phyloP scores from a whole-genome alignment of 2,888 invertebrate genomes.

The Heliconius charithonia region DNA sequence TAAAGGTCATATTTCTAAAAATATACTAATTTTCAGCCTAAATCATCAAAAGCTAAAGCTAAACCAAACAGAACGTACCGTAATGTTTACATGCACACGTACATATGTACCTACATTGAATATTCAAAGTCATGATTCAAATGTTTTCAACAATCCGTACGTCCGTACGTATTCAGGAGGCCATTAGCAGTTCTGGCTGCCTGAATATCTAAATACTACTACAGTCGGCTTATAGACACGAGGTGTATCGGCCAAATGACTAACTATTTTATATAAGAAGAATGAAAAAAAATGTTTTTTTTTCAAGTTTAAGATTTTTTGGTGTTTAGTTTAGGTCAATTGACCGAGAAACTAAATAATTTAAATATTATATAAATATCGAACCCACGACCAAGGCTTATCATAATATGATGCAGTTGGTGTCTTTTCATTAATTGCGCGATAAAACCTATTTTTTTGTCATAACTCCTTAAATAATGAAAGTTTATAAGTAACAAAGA shows the following conservation, averaged over 20 bases:
- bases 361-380: neutral
- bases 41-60: neutral
- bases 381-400: neutral
- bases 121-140: conserved; percentile 18
- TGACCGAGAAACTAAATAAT: neutral
- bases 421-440: too few species aligned
- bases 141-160: conserved; percentile 30
- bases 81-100: conserved; percentile 5
- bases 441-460: too few species aligned
- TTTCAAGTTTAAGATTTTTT: neutral
- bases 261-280: neutral
- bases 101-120: neutral
- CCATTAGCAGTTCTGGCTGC: conserved; percentile 20
- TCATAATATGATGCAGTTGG: too few species aligned
- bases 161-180: conserved; percentile 10
- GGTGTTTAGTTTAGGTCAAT: neutral
- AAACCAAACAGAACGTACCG: neutral
- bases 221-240: neutral
- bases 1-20: neutral
- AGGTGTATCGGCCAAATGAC: neutral
- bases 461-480: too few species aligned
- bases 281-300: neutral
- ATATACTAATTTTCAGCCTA: neutral
- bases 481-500: too few species aligned
- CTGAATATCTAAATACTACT: neutral